Conservation (phyloP, 1,140 invertebrate genomes). For the Hyposmocoma kahamanoa region DNA sequence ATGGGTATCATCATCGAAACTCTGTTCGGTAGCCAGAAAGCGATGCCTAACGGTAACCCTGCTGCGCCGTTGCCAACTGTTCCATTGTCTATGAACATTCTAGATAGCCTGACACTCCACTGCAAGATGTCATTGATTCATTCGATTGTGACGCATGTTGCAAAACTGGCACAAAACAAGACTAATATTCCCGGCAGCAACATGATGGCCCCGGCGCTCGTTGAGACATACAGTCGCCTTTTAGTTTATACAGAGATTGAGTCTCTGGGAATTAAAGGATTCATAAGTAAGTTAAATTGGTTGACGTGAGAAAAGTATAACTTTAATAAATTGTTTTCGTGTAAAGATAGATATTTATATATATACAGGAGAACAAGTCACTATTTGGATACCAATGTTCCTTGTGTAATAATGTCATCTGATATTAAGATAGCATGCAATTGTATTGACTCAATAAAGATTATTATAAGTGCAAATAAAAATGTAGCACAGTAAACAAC, state of each 20-base stretch:
- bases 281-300: slow-evolving; percentile 94
- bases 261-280: slow-evolving; percentile 96
- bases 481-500: too few species aligned
- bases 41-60: slow-evolving; percentile 71
- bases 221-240: slow-evolving; percentile 95
- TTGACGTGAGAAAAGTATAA: too few species aligned
- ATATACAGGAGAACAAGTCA: too few species aligned
- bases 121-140: slow-evolving; percentile 99
- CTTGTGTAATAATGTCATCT: too few species aligned
- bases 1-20: slow-evolving; percentile 93
- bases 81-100: slow-evolving; percentile 92
- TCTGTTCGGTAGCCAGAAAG: slow-evolving; percentile 84
- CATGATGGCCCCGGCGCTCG: slow-evolving; percentile 90
- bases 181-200: slow-evolving; percentile 77
- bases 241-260: slow-evolving; percentile 98
- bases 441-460: too few species aligned
- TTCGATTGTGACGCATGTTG: slow-evolving; percentile 91
- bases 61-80: slow-evolving; percentile 78
- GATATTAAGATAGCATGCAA: too few species aligned
- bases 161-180: slow-evolving; percentile 91
- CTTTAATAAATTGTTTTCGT: too few species aligned
- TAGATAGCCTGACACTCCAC: slow-evolving; percentile 97
- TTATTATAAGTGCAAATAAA: too few species aligned
- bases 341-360: too few species aligned
- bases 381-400: too few species aligned